These are phyloP conservation scores for Corvus hawaiiensis DNA, from an alignment of 2,113 vertebrate species.

Conservation along the genomic window DNA sequence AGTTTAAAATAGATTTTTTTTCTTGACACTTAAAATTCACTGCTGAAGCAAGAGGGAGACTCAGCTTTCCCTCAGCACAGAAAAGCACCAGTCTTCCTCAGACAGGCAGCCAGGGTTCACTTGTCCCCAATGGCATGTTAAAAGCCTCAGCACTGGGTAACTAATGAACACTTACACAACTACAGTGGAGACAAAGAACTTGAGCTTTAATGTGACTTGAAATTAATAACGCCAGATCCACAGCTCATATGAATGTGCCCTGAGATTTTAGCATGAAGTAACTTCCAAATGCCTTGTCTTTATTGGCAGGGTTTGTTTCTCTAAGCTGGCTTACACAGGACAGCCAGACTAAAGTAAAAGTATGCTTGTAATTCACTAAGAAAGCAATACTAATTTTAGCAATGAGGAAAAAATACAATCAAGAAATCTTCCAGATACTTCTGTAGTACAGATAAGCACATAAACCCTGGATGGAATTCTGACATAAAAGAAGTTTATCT, in stretches of 20 bases:
- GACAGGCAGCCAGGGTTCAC: not conserved
- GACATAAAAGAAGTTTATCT: not conserved
- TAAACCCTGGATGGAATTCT: not conserved
- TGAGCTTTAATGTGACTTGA: not conserved
- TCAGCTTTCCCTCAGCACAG: not conserved
- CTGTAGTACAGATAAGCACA: not conserved
- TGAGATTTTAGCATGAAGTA: not conserved
- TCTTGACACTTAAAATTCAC: not conserved
- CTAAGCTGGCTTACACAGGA: not conserved
- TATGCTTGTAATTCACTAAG: conserved; percentile 6
- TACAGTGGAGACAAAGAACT: not conserved
- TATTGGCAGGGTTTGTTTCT: not conserved
- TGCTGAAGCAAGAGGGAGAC: not conserved
- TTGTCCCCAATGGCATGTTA: not conserved
- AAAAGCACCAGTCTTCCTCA: not conserved
- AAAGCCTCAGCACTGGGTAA: not conserved
- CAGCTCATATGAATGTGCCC: not conserved
- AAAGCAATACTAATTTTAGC: not conserved
- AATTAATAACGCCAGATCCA: not conserved
- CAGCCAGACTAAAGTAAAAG: not conserved
- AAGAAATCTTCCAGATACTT: not conserved
- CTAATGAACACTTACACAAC: not conserved
- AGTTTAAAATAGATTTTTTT: not conserved
- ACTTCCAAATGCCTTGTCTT: not conserved
- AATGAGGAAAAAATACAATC: not conserved